Base-by-base conservation (phyloP, 2,797 vertebrate genomes). In the Podarcis siculus region DNA sequence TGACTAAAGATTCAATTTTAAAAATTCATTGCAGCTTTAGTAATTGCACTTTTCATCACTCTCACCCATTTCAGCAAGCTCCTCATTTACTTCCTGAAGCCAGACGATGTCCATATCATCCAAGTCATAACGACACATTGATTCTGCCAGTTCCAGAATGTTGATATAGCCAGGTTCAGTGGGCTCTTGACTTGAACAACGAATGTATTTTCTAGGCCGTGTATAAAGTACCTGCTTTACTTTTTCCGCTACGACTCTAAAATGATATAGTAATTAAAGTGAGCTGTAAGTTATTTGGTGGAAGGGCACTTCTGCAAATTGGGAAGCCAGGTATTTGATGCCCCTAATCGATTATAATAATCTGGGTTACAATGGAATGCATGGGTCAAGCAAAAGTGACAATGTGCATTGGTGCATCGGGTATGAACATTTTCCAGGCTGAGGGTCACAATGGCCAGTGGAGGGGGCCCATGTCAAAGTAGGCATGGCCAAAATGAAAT, bases 101-200 rank as follows among this genome's bases (percentile, higher is more conserved):
- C 99, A 99, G 94, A 98, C 97, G 32, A 99, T 98, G 94, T 99
- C 99, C 97, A 98, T 97, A 88, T 99, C 98, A 77, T 99, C 99
- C 96, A 99, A 97, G 91, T 99, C 99, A 88, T 99, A 99, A 91
- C 98, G 98, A 95, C 99, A 99, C 97, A 99, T 97, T 88, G 97
- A 97, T 95, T 99, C 98, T 0, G 98, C 98, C 94, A 99, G 89
- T 94, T 99, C 98, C 79, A 97, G 96, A 92, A 99, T 98, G 96
- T 98, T 98, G 84, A 98, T 95, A 32, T 98, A 98, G n/a, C 98
- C 99, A 8, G 97, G 98, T 89, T 99, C 98, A 27, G 96, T 89
- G 2, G 97, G 95, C 67, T 99, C 98, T 89, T 97, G 97, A 91
- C 95, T 95, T 76, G 97, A 98, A 93, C 97, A 98, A 93, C 98